These are phyloP conservation scores for Zaprionus gabonicus DNA, from an alignment of 1,140 invertebrate genomes.

Conservation along the genomic window DNA sequence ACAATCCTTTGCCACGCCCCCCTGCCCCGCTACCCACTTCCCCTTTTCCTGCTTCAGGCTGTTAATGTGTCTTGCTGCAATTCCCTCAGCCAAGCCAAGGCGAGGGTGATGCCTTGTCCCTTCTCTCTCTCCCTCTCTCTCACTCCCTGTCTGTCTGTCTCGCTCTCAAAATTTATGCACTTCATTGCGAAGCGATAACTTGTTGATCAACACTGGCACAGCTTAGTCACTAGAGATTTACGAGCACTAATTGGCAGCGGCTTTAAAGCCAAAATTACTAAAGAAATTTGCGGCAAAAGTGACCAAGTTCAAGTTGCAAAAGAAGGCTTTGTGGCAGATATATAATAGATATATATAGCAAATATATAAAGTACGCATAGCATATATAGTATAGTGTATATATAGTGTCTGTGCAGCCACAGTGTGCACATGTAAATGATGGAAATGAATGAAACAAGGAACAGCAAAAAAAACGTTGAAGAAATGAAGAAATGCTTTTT, in stretches of 20 bases:
- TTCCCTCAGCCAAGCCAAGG: background rate
- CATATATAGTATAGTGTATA: slow-evolving; percentile 9
- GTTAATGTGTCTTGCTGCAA: slow-evolving; percentile 1
- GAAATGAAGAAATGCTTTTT: slow-evolving; percentile 73
- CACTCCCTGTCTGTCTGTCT: background rate
- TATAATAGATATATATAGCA: background rate
- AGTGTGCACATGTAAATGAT: slow-evolving; percentile 37
- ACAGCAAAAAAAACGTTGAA: slow-evolving; percentile 27
- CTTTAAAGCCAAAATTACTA: background rate
- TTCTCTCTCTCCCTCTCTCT: background rate
- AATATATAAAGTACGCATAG: background rate
- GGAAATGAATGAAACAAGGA: slow-evolving; percentile 39
- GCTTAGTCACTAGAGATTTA: background rate
- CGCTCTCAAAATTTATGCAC: background rate
- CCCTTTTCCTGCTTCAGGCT: background rate
- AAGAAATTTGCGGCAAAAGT: background rate
- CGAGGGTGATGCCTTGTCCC: background rate
- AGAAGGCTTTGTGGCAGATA: background rate
- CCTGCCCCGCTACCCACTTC: background rate
- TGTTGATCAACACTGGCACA: slow-evolving; percentile 5
- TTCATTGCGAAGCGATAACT: background rate
- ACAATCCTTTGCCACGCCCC: too few relatives aligned
- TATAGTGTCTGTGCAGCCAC: background rate
- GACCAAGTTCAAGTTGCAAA: background rate
- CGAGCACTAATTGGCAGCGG: background rate